phyloP scores from a whole-genome alignment of 2,888 invertebrate species.

The Mimas tiliae region DNA sequence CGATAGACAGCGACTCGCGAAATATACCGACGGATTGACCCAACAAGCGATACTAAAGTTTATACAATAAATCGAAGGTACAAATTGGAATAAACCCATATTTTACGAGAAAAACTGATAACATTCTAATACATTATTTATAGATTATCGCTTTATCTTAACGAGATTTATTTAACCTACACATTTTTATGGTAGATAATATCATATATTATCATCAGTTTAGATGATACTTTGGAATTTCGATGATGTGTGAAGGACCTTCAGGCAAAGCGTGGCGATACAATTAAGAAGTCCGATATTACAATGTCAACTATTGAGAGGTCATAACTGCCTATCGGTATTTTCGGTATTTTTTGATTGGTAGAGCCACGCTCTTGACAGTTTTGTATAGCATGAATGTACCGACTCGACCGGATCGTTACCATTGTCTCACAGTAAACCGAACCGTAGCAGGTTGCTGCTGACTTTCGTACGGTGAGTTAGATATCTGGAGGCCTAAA shows the following conservation, averaged over 20 bases:
- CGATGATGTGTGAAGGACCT: neutral
- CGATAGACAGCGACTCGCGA: conserved; percentile 11
- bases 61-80: neutral
- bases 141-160: neutral
- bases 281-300: neutral
- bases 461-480: too few species aligned
- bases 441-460: too few species aligned
- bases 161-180: conserved; percentile 5
- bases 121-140: neutral
- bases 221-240: neutral
- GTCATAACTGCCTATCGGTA: too few species aligned
- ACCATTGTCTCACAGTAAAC: too few species aligned
- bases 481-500: too few species aligned
- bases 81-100: neutral
- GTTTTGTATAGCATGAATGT: too few species aligned
- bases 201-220: too few species aligned
- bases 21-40: conserved; percentile 26
- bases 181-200: neutral
- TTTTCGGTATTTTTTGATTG: too few species aligned
- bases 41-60: neutral
- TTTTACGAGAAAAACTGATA: conserved; percentile 1
- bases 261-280: neutral
- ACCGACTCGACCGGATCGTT: too few species aligned
- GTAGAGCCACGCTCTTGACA: too few species aligned
- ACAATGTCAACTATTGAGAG: neutral